Evolutionary conservation across 1,140 invertebrate species (phyloP), one percentile per base, ranked within the genome.

Genomic region (Sarcophaga peregrina): DNA sequence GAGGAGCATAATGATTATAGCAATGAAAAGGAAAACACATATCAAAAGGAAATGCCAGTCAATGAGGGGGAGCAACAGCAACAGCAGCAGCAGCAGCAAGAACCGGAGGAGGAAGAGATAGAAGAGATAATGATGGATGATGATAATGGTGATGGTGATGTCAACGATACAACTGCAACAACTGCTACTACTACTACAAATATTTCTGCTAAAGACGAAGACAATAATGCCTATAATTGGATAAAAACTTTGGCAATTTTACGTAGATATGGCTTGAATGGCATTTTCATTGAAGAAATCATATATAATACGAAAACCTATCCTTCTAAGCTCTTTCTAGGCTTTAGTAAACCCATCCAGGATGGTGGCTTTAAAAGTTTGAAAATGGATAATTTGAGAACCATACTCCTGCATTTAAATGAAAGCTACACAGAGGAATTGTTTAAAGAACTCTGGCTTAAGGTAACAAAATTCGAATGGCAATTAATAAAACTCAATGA

Each of bases 211-310:
- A n/a, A 68, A n/a, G n/a, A 25, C 17, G 4, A 68, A 8, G 17
- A 85, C 4, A 87, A 87, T 37, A 78, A 85, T 7, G 17, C 84
- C 4, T 88, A 87, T 37, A 78, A 85, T 7, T 89, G 88, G 88
- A 48, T 87, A 80, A 82, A 85, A 0, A 87, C 87, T 0, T 45
- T 89, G 85, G 88, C 84, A 0, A 74, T 81, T 2, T 80, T 89
- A n/a, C 84, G 84, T 5, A 83, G 83, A 9, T 89, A 84, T 20
- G 86, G 88, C 0, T 9, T 89, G 9, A 82, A 72, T 6, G 86
- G 87, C 13, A 84, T 85, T 0, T n/a, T 89, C 2, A 74, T 89
- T 10, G 47, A 48, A 8, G 37, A 84, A 0, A 0, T 62, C 0
- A 48, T 85, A 0, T 3, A 8, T 3, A 84, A 80, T 2, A 54